Percentiles rank a stretch among this genome's conserved stretches.
Evolutionary conservation across 2,797 vertebrate species (phyloP).

Genomic region (Catostomus latipinnis): DNA sequence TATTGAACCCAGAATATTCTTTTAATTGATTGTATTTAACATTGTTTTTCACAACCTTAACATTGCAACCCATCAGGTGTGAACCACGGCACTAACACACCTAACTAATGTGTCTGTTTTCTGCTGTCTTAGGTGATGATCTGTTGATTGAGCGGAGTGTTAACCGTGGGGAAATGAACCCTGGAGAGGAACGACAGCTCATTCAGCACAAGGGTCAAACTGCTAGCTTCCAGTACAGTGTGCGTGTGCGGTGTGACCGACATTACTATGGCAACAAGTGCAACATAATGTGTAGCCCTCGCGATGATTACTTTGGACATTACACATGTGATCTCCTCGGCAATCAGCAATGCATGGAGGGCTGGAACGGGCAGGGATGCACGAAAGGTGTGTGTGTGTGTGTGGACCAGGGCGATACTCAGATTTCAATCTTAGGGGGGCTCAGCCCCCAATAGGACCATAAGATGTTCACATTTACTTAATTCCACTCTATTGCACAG

Average conservation of each 20-base stretch:
- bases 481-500: too few species aligned
- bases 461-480: too few species aligned
- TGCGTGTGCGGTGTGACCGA: constrained; percentile 89
- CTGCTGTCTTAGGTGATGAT: constrained; percentile 77
- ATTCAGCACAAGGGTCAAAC: constrained; percentile 79
- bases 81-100: too few species aligned
- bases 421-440: too few species aligned
- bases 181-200: constrained; percentile 85
- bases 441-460: too few species aligned
- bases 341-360: constrained; percentile 91
- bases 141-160: constrained; percentile 88
- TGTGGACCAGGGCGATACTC: background rate
- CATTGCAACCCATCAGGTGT: too few species aligned
- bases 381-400: constrained; percentile 79
- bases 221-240: constrained; percentile 83
- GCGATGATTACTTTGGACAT: constrained; percentile 93
- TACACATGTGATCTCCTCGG: constrained; percentile 90
- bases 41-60: too few species aligned
- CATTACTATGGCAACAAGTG: constrained; percentile 92
- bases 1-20: too few species aligned
- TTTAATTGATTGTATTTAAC: too few species aligned
- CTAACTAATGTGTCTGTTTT: constrained; percentile 13
- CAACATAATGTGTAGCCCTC: constrained; percentile 91
- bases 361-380: constrained; percentile 90
- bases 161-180: constrained; percentile 88